phyloP scores from a whole-genome alignment of 2,113 vertebrate species.

The Barnardius zonarius region DNA sequence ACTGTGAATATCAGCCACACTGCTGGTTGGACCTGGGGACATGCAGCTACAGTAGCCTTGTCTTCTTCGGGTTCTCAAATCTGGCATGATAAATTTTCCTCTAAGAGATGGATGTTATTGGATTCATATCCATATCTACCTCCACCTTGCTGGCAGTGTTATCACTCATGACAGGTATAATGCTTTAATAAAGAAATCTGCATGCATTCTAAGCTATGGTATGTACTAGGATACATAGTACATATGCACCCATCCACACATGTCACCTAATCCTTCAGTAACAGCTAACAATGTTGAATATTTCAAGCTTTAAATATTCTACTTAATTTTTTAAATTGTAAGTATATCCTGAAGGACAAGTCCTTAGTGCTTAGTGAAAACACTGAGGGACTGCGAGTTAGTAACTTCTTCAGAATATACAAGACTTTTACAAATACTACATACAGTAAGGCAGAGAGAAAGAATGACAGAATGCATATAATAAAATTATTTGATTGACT shows the following conservation, averaged over 20 bases:
- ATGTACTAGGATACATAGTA: background rate
- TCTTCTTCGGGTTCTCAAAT: background rate
- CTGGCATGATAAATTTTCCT: background rate
- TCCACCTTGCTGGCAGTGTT: background rate
- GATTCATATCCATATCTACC: background rate
- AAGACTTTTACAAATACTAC: background rate
- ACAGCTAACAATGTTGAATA: background rate
- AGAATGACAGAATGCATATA: background rate
- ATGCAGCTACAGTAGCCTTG: background rate
- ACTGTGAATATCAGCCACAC: background rate
- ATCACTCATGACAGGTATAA: background rate
- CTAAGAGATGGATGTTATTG: background rate
- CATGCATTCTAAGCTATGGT: background rate
- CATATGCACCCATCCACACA: fast-evolving
- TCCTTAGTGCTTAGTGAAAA: background rate
- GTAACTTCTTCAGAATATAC: background rate
- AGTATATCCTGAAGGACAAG: background rate
- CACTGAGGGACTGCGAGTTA: background rate
- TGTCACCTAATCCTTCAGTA: background rate
- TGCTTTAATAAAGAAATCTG: background rate
- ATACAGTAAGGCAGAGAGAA: background rate
- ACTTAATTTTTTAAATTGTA: background rate
- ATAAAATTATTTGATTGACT: background rate
- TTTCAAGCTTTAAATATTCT: background rate
- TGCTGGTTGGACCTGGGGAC: background rate